These are phyloP conservation scores for Neolamprologus falcicula DNA, from an alignment of 2,113 vertebrate genomes.

Conservation along the genomic window DNA sequence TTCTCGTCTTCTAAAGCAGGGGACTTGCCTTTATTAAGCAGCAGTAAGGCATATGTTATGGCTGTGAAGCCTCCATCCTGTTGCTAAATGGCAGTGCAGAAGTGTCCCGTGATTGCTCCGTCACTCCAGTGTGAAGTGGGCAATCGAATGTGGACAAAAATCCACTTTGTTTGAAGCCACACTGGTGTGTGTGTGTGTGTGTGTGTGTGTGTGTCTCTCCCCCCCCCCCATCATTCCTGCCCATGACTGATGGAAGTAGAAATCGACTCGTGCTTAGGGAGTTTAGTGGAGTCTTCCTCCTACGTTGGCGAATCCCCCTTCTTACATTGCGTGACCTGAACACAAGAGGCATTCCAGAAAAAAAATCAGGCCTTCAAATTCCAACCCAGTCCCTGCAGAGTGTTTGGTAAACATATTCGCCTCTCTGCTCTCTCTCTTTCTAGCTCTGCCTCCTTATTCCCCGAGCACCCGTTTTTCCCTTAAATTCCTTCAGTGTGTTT, in stretches of 20 bases:
- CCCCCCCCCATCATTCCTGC: not conserved
- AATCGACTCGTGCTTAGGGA: conserved; percentile 4
- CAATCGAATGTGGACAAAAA: conserved; percentile 23
- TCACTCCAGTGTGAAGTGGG: conserved; percentile 19
- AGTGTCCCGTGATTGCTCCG: conserved; percentile 20
- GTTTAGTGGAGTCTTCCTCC: conserved; percentile 38
- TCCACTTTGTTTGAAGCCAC: conserved; percentile 10
- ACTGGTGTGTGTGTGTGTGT: not conserved
- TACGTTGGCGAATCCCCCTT: conserved; percentile 21
- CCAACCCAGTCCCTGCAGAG: conserved; percentile 46
- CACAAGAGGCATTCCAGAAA: conserved; percentile 47
- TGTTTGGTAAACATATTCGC: conserved; percentile 53
- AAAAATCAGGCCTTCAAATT: conserved; percentile 52
- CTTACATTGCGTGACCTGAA: conserved; percentile 57
- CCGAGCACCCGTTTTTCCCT: not conserved
- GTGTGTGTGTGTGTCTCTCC: too few species aligned
- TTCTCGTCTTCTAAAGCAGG: not conserved
- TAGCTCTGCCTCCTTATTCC: not conserved
- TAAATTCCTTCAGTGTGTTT: not conserved
- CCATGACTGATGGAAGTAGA: conserved; percentile 1
- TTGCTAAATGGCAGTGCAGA: not conserved
- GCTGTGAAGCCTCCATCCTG: conserved; percentile 4
- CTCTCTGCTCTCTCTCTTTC: conserved; percentile 6
- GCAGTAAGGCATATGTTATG: not conserved
- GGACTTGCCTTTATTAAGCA: not conserved